Base-by-base conservation (phyloP, 2,113 vertebrate genomes). In the Benitochromis conjunctus region DNA sequence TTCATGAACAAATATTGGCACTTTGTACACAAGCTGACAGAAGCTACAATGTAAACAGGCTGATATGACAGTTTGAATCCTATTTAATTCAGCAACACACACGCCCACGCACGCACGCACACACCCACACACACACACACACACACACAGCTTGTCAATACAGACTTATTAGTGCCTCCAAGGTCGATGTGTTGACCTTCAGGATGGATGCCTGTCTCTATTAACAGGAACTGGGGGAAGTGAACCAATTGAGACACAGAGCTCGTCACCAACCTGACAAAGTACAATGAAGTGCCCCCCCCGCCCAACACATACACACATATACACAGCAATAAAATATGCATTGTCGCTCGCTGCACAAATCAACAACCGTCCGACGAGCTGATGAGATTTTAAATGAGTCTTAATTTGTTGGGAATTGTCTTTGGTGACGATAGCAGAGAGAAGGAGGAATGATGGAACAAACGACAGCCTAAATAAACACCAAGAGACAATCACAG, bases 331-430 rank as follows among this genome's bases (percentile, higher is more conserved):
- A 81, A 86, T 95, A 90, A 94, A 92, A 95, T 94, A 93, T 94
- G 93, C 92, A 56, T 82, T n/a, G 89, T 80, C 51, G 90, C 91
- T 91, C 64, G 36, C 81, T 88, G 91, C 48, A 77, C 87, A 87
- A 95, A 95, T 94, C 86, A 95, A 93, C 89, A 93, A 80, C 82
- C 82, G 79, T 89, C 90, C 69, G 87, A 87, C 77, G 58, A 83
- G 87, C 85, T 93, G 90, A 93, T 91, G 92, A 94, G 93, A 94
- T 91, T 93, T 94, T 94, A 92, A 94, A 95, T 92, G 80, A 89
- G 88, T 81, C 87, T 91, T 95, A 92, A 95, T 95, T 94, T 94
- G 90, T 90, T 90, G 87, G 87, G 87, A 94, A 94, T 93, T 92
- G 80, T 90, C 92, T 94, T 91, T 91, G 81, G 87, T 86, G 88